Conservation (phyloP, 2,797 vertebrate species). For the Rhabdomys pumilio region DNA sequence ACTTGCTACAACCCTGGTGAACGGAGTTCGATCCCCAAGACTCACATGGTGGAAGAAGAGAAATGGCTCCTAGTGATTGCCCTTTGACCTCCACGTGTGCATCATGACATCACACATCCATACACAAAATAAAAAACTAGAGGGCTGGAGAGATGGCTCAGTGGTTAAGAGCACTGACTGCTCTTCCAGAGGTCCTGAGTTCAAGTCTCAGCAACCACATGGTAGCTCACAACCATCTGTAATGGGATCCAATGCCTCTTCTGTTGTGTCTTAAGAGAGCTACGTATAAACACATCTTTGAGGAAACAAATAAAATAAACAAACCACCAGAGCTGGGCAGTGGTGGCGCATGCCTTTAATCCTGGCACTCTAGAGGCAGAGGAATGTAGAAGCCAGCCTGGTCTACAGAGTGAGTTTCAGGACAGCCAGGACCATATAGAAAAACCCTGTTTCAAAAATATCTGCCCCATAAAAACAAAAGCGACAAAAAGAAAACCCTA, state of each 20-base stretch:
- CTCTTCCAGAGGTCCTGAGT: not conserved
- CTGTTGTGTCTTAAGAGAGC: not conserved
- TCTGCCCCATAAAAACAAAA: not conserved
- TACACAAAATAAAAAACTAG: not conserved
- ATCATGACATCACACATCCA: not conserved
- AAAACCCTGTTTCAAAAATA: not conserved
- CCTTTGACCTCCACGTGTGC: not conserved
- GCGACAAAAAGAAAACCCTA: not conserved
- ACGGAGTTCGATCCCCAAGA: too few relatives aligned
- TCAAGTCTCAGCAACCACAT: not conserved
- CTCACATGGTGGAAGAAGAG: not conserved
- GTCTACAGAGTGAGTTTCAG: not conserved
- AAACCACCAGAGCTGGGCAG: not conserved
- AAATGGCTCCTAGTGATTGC: not conserved
- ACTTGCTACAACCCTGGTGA: too few relatives aligned
- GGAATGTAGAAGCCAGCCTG: not conserved
- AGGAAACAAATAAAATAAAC: not conserved
- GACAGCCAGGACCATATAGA: not conserved
- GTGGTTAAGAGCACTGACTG: not conserved
- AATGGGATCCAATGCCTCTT: not conserved
- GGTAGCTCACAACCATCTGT: not conserved
- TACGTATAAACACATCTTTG: not conserved
- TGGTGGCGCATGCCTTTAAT: not conserved
- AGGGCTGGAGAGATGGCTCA: not conserved
- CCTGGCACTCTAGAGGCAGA: not conserved